phyloP scores from a whole-genome alignment of 92 coral and sea anemone species.

The Porites rus region DNA sequence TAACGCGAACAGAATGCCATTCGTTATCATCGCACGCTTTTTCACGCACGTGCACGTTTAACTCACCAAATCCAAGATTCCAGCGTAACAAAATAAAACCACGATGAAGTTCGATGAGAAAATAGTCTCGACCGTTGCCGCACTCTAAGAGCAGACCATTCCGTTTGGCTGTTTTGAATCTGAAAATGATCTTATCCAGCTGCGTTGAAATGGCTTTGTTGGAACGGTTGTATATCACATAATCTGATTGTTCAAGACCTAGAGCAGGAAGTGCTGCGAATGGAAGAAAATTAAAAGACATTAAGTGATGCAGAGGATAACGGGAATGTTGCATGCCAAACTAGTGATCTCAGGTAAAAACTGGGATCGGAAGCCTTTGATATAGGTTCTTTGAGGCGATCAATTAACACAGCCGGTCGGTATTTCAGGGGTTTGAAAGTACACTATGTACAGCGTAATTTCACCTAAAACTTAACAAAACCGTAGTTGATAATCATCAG shows the following conservation, averaged over 20 bases:
- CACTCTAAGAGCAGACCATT: constrained; percentile 53
- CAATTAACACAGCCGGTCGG: no score
- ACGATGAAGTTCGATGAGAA: constrained; percentile 45
- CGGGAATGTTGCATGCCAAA: no score
- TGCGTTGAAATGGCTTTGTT: constrained; percentile 31
- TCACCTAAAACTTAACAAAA: no score
- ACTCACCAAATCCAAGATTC: constrained; percentile 70
- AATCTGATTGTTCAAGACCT: constrained; percentile 33
- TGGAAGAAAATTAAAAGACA: neutral
- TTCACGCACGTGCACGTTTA: constrained; percentile 35
- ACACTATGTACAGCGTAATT: no score
- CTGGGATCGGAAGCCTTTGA: no score
- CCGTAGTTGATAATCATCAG: no score
- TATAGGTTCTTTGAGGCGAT: no score
- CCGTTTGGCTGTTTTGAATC: constrained; percentile 58
- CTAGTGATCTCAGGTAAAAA: no score
- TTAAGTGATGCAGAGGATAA: neutral
- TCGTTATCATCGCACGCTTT: constrained; percentile 32
- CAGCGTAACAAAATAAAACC: constrained; percentile 55
- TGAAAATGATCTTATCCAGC: constrained; percentile 47
- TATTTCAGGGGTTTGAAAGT: no score
- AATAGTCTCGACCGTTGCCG: constrained; percentile 58
- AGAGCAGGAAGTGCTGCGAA: constrained; percentile 42
- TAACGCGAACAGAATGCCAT: constrained; percentile 62
- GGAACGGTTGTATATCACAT: constrained; percentile 37